Evolutionary conservation across 2,113 vertebrate species (phyloP), one percentile per base, ranked within the genome.

Genomic region (Microcebus tavaratra): DNA sequence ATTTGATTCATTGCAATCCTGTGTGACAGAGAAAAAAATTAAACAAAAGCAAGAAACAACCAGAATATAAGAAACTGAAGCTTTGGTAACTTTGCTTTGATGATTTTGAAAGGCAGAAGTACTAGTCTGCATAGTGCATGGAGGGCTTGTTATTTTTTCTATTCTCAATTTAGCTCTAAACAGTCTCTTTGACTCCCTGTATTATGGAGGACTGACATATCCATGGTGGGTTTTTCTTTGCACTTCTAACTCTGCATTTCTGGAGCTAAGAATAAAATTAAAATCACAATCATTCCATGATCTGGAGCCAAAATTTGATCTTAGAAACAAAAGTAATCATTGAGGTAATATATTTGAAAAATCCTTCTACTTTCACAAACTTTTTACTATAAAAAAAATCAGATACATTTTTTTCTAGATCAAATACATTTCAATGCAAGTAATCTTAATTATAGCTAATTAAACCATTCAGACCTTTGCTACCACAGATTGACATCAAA

Each of bases 281-380:
- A 95, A 91, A 92, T 90, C n/a, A 92, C 39, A 89, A 50, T 5
- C 93, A 8, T 86, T 83, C 17, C 39, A 73, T 39, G 25, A 72
- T 36, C 8, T 48, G 3, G 18, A 72, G 59, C 42, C 45, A 95
- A 94, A 91, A 70, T 85, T 82, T 72, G 55, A 78, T 65, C 53
- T 91, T 85, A 78, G 36, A 97, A 85, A 93, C 72, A 92, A 76
- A 68, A 87, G 12, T 0, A 92, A 79, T 88, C 20, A 76, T 31
- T 63, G 36, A 90, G 29, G 80, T 81, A 92, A 87, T 76, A 89
- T 75, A 23, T 50, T 72, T 86, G 34, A 78, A 78, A 67, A 88
- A 50, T 45, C 78, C 8, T 78, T 96, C 45, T 65, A 34, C 6
- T 93, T 93, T 59, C 25, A 82, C 6, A 45, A 3, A n/a, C 29